Evolutionary conservation across 2,113 vertebrate genomes (phyloP).

Genomic region (Aptenodytes patagonicus): DNA sequence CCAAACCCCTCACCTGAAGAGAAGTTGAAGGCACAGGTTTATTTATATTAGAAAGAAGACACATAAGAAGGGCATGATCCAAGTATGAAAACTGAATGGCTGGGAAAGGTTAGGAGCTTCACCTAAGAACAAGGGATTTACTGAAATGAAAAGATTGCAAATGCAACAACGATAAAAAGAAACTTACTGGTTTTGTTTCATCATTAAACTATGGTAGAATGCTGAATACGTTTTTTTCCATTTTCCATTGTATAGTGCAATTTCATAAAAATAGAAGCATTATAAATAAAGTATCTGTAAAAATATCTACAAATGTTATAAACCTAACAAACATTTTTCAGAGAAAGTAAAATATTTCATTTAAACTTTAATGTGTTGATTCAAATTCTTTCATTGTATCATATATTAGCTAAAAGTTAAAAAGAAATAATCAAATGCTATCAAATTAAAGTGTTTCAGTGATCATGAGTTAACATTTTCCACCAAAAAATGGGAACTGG

Average conservation of each 20-base stretch:
- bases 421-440: neutral
- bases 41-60: constrained; percentile 31
- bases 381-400: neutral
- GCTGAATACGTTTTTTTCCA: neutral
- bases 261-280: neutral
- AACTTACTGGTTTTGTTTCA: neutral
- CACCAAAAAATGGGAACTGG: neutral
- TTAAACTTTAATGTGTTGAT: neutral
- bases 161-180: neutral
- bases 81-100: neutral
- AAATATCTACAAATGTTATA: neutral
- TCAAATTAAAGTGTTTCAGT: neutral
- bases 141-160: neutral
- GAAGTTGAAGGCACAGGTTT: neutral
- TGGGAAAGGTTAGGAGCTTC: neutral
- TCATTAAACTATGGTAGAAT: neutral
- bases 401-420: neutral
- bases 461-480: neutral
- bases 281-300: neutral
- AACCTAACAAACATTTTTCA: neutral
- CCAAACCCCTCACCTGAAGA: neutral
- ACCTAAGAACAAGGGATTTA: neutral
- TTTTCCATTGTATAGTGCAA: neutral
- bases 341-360: neutral
- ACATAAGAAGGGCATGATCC: neutral